These are phyloP conservation scores for Malthinus seriepunctatus DNA, from an alignment of 2,888 invertebrate genomes.

Conservation along the genomic window DNA sequence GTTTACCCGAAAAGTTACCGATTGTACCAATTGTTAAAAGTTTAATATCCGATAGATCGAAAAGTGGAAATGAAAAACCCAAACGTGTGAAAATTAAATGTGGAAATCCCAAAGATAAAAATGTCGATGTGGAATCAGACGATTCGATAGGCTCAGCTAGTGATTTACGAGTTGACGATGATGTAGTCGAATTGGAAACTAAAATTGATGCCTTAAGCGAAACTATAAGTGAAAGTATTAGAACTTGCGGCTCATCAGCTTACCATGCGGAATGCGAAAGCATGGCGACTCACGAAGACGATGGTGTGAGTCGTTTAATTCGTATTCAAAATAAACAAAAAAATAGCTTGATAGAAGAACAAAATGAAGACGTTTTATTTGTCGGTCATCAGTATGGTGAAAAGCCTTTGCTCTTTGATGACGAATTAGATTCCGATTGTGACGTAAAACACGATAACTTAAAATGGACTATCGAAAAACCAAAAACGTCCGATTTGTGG, in stretches of 20 bases:
- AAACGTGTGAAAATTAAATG: conserved; percentile 17
- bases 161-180: conserved; percentile 64
- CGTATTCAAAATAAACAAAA: conserved; percentile 56
- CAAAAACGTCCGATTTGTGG: conserved; percentile 43
- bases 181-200: conserved; percentile 54
- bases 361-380: conserved; percentile 62
- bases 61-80: conserved; percentile 24
- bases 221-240: conserved; percentile 65
- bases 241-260: conserved; percentile 70
- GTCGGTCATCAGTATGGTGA: conserved; percentile 78
- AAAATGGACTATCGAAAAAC: conserved; percentile 40
- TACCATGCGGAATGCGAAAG: conserved; percentile 76
- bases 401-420: conserved; percentile 73
- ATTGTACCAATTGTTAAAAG: conserved; percentile 56
- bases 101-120: conserved; percentile 39
- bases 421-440: conserved; percentile 71
- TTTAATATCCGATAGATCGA: conserved; percentile 55
- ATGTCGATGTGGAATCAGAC: conserved; percentile 59
- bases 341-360: conserved; percentile 44
- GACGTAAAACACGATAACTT: conserved; percentile 46
- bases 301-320: conserved; percentile 57
- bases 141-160: conserved; percentile 76
- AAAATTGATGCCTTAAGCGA: conserved; percentile 56
- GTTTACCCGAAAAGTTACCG: conserved; percentile 60
- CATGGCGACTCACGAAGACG: conserved; percentile 65